Evolutionary conservation across 2,797 vertebrate genomes (phyloP).

Genomic region (Kryptolebias ocellatus): DNA sequence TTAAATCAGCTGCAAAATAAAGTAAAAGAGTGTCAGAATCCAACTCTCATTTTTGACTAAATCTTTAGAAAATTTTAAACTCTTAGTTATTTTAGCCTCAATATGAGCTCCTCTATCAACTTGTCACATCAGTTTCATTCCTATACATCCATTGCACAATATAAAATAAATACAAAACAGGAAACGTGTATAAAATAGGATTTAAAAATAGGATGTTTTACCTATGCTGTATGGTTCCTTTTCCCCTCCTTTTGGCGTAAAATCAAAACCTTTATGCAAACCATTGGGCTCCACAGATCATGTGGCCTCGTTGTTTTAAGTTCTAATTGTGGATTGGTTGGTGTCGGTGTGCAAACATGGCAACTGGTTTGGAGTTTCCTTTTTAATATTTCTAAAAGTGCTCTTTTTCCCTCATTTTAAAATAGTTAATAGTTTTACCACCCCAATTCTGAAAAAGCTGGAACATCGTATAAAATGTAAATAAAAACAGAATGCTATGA

Average conservation of each 20-base stretch:
- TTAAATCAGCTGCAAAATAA: too few species aligned
- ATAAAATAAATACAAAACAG: conserved; percentile 35
- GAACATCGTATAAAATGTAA: too few species aligned
- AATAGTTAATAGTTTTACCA: conserved; percentile 4
- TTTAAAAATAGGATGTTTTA: background rate
- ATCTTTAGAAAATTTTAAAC: too few species aligned
- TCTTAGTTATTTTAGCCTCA: background rate
- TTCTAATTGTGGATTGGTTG: conserved; percentile 2
- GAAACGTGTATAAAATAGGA: conserved; percentile 8
- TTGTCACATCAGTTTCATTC: background rate
- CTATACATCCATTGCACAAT: conserved; percentile 24
- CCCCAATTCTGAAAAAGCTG: background rate
- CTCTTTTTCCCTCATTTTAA: background rate
- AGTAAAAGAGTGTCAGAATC: too few species aligned
- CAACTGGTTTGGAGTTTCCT: conserved; percentile 49
- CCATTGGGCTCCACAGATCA: conserved; percentile 17
- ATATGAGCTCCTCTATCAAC: background rate
- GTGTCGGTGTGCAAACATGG: conserved; percentile 26
- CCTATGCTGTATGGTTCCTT: background rate
- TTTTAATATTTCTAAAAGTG: conserved; percentile 39
- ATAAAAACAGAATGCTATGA: too few species aligned
- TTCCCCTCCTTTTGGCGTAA: background rate
- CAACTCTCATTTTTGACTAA: too few species aligned
- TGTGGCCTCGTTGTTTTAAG: background rate
- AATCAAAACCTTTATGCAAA: conserved; percentile 10